Conservation (phyloP, 2,797 vertebrate genomes). For the Trichosurus vulpecula region DNA sequence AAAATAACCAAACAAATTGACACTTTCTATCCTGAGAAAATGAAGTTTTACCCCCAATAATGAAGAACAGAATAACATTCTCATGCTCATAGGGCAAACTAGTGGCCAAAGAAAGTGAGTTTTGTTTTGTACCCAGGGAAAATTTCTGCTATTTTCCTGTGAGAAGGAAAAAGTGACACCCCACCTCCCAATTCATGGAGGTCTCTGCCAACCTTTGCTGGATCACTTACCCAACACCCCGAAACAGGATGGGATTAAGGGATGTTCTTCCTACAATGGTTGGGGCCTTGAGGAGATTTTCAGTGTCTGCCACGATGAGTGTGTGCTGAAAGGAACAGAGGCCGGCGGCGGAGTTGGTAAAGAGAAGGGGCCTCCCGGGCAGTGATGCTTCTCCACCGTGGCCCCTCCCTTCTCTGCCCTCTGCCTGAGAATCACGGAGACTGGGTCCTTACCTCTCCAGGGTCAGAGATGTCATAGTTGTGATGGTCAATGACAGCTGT, state of each 20-base stretch:
- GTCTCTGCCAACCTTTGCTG: background rate
- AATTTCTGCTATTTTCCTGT: background rate
- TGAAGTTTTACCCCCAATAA: background rate
- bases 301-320: conserved; percentile 93
- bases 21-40: background rate
- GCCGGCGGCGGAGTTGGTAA: background rate
- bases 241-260: conserved; percentile 94
- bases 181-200: background rate
- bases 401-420: background rate
- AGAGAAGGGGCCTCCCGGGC: background rate
- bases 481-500: conserved; percentile 98
- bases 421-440: background rate
- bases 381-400: background rate
- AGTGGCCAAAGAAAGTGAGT: background rate
- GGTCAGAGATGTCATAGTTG: conserved; percentile 95
- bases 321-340: conserved; percentile 88
- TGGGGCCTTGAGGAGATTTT: conserved; percentile 96
- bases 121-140: background rate
- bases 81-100: background rate
- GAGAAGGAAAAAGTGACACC: background rate
- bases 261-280: conserved; percentile 94
- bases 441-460: conserved; percentile 89
- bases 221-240: conserved; percentile 94
- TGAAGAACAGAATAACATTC: background rate
- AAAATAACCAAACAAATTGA: background rate